Evolutionary conservation across 2,797 vertebrate genomes (phyloP), one percentile per base, ranked within the genome.

Genomic region (Alca torda): DNA sequence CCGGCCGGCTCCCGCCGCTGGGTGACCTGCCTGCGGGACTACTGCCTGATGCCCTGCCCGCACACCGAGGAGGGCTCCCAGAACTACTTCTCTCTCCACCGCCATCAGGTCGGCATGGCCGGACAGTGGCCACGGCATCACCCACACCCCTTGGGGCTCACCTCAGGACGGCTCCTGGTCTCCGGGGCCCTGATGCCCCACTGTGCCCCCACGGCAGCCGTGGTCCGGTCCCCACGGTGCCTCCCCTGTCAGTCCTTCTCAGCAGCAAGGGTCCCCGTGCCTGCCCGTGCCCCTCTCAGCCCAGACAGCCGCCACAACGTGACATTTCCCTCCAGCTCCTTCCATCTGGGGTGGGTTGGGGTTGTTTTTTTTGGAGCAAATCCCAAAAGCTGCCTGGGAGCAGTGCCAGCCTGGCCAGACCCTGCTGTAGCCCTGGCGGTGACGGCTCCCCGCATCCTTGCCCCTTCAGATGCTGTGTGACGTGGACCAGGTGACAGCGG

Each of bases 61-160:
- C 99, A 99, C 97, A 98, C 99, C 2, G 99, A 99, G 97, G 97
- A 98, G 12, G 99, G 99, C 35, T 98, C 99, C 51, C 99, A 99
- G 93, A 99, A 99, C 92, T 99, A 99, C 97, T 98, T 98, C 97
- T 99, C 98, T 20, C 97, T 99, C 76, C 97, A 56, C 94, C 98
- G 98, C 77, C 97, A 98, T 33, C 99, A 99, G 99, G 99, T 99
- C 41, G 21, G 94, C 39, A 4, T 0, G 4, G 41, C 26, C 2
- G 0, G 15, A 30, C 13, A 6, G n/a, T 15, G 43, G 5, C 53
- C 0, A 0, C 16, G 35, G 10, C n/a, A 4, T 46, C 86, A 7
- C 28, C 43, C 9, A 0, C 11, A 4, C 11, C 21, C 10, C 56
- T 15, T 13, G 50, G 45, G 45, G 28, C 60, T 86, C 54, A 8